phyloP scores from a whole-genome alignment of 2,113 vertebrate genomes.

The Carollia perspicillata region DNA sequence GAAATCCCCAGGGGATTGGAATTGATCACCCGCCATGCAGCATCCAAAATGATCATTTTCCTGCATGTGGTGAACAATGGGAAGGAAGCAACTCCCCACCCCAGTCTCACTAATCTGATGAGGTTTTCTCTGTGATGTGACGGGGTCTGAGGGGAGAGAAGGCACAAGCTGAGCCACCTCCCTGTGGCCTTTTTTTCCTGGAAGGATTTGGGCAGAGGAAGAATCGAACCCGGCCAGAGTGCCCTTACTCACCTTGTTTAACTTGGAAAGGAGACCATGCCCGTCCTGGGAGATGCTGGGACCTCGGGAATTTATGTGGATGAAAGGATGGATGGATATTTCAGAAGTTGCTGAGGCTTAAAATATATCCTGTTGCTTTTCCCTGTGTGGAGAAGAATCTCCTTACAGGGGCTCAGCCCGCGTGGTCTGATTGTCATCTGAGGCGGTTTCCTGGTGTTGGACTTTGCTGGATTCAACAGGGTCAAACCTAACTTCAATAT shows the following conservation, averaged over 20 bases:
- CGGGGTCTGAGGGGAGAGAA: neutral
- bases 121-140: neutral
- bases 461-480: neutral
- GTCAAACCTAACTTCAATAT: neutral
- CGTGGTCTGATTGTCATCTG: neutral
- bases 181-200: neutral
- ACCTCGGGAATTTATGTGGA: neutral
- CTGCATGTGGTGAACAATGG: constrained; percentile 1
- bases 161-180: neutral
- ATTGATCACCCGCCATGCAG: constrained; percentile 50
- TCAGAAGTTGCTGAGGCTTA: neutral
- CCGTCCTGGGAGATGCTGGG: neutral
- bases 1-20: constrained; percentile 58
- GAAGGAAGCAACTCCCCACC: neutral
- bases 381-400: neutral
- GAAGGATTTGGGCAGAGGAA: neutral
- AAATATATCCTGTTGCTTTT: neutral
- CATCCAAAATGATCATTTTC: constrained; percentile 43
- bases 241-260: neutral
- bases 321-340: neutral
- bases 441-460: neutral
- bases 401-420: neutral
- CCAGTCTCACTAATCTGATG: neutral
- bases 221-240: neutral
- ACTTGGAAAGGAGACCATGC: neutral